Evolutionary conservation across 2,113 vertebrate genomes (phyloP).

Genomic region (Mandrillus leucophaeus): DNA sequence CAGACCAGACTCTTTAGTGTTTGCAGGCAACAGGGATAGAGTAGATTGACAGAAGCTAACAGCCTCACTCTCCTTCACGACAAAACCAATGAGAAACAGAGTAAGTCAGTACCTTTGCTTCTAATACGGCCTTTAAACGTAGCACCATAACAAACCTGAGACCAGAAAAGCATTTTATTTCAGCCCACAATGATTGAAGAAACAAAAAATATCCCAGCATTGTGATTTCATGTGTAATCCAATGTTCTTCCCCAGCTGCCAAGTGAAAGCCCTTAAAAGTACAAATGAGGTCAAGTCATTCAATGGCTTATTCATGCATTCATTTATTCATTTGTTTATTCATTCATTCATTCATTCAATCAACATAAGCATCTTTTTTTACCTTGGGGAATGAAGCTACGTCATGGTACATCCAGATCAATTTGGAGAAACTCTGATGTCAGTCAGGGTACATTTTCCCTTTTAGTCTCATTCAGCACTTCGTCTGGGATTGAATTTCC

Average conservation of each 20-base stretch:
- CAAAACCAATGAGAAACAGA: not conserved
- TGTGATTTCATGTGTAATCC: not conserved
- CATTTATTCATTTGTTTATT: no score
- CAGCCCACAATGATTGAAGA: no score
- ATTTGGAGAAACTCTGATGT: not conserved
- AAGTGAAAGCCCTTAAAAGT: not conserved
- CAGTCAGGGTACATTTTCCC: not conserved
- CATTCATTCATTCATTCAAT: not conserved
- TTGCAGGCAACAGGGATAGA: not conserved
- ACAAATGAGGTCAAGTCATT: not conserved
- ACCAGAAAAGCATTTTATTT: not conserved
- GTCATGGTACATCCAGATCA: not conserved
- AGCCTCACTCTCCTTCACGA: not conserved
- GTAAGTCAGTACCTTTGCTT: not conserved
- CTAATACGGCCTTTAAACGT: not conserved
- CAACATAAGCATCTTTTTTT: not conserved
- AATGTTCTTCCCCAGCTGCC: not conserved
- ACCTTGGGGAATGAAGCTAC: not conserved
- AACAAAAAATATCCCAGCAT: not conserved
- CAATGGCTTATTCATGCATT: not conserved
- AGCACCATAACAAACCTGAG: not conserved
- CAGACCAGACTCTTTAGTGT: rapidly evolving
- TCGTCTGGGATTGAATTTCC: not conserved
- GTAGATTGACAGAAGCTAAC: not conserved
- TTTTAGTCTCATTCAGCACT: not conserved